Base-by-base conservation (phyloP, 1,140 invertebrate species). In the Capitella teleta region DNA sequence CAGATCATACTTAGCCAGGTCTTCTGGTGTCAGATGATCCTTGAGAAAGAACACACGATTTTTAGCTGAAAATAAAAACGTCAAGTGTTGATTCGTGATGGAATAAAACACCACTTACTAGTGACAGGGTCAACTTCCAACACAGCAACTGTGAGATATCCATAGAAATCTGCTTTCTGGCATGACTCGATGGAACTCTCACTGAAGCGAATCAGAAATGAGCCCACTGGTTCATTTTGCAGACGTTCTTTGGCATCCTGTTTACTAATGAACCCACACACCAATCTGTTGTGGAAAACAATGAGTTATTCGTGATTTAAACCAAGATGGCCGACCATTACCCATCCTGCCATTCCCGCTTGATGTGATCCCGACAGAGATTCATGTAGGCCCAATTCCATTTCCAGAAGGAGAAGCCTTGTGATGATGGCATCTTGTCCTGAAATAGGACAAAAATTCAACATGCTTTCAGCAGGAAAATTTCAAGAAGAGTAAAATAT, bases 191-290 rank as follows among this genome's bases (percentile, higher is more conserved):
- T 52, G 44, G 28, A 37, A 21, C 41, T 47, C 43, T 52, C 51
- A 23, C 51, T 52, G 37, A 52, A 52, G n/a, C 51, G 28, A 16
- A 52, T 5, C 24, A 52, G 44, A n/a, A 52, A 52, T 1, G 51
- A 47, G 8, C 51, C 51, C 12, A 25, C 23, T 5, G 0, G 43
- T 10, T 30, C 5, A n/a, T 47, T 24, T 8, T 38, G 24, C 34
- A 52, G 25, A 16, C 34, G 42, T 25, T 25, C 19, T 28, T 36
- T 47, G n/a, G 43, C 43, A 3, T 36, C 38, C 21, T 47, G 34
- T 28, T 52, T 52, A 8, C 43, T 49, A 18, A 52, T 47, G 30
- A 52, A 52, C 16, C 51, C 51, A 40, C 47, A 52, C 19, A 52
- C 47, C 25, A 36, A n/a, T 38, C 51, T 52, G 34, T 10, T 28